A percentile compares a stretch with the other conserved stretches of the same genome.
These are phyloP conservation scores for Metacarcinus magister DNA, from an alignment of 2,888 invertebrate species.

Conservation along the genomic window DNA sequence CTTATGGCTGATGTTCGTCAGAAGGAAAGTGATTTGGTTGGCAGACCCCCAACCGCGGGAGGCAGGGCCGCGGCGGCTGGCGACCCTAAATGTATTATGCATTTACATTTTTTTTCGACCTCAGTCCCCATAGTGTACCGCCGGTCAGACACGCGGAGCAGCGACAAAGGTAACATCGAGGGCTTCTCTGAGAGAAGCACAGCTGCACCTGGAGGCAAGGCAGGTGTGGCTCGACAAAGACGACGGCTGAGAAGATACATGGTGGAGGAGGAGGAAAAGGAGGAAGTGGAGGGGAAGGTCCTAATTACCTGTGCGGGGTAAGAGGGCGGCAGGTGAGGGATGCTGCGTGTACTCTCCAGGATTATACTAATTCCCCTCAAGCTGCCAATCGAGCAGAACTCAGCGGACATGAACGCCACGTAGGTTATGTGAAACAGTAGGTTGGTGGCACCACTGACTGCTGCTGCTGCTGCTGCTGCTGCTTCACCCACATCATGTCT, in stretches of 20 bases:
- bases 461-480: not conserved
- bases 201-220: not conserved
- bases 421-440: not conserved
- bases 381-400: not conserved
- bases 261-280: conserved; percentile 32
- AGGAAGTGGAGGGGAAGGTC: not conserved
- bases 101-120: not conserved
- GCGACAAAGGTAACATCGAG: not conserved
- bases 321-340: conserved; percentile 56
- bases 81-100: not conserved
- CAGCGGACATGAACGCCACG: not conserved
- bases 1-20: not conserved
- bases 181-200: not conserved
- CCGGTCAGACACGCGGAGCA: not conserved
- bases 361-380: conserved; percentile 30
- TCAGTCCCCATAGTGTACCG: too few species aligned
- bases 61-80: not conserved
- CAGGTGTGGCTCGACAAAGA: conserved; percentile 51
- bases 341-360: not conserved
- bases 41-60: not conserved
- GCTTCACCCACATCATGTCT: not conserved
- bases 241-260: conserved; percentile 32
- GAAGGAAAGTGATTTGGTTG: not conserved
- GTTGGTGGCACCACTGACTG: not conserved
- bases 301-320: conserved; percentile 52